Percentiles rank a stretch among this genome's conserved stretches.
Evolutionary conservation across 2,113 vertebrate genomes (phyloP).

Genomic region (Hippocampus mohnikei): DNA sequence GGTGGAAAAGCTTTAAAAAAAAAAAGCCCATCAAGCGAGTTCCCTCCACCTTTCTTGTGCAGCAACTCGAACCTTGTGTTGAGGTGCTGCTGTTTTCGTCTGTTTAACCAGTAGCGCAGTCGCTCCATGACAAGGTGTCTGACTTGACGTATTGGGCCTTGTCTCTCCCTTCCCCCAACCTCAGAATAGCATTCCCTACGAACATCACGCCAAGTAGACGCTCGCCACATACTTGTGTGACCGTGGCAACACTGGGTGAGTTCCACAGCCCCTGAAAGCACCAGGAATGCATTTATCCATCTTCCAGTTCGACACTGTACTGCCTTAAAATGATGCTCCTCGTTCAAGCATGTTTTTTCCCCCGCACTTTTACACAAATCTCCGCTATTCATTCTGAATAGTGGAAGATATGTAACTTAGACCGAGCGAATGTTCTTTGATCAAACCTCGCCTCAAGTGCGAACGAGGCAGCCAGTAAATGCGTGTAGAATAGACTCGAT

Average conservation of each 20-base stretch:
- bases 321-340: background rate
- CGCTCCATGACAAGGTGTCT: slow-evolving; percentile 28
- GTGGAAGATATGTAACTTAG: background rate
- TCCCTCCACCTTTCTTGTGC: background rate
- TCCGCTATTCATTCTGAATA: background rate
- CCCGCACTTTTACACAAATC: background rate
- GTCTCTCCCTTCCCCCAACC: slow-evolving; percentile 75
- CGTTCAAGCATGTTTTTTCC: background rate
- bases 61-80: background rate
- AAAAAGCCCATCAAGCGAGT: background rate
- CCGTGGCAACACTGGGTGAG: slow-evolving; percentile 85
- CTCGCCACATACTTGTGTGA: slow-evolving; percentile 83
- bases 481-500: background rate
- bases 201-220: slow-evolving; percentile 96
- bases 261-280: slow-evolving; percentile 37
- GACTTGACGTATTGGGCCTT: slow-evolving; percentile 52
- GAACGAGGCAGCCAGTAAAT: background rate
- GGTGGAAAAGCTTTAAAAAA: background rate
- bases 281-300: slow-evolving; percentile 32
- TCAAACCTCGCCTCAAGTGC: background rate
- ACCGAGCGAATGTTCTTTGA: background rate
- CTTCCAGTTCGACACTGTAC: slow-evolving; percentile 25
- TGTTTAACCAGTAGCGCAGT: slow-evolving; percentile 13
- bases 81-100: background rate
- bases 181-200: slow-evolving; percentile 99